A percentile compares a stretch with the other conserved stretches of the same genome.
phyloP scores from a whole-genome alignment of 2,797 vertebrate genomes.

The Cottoperca gobio region DNA sequence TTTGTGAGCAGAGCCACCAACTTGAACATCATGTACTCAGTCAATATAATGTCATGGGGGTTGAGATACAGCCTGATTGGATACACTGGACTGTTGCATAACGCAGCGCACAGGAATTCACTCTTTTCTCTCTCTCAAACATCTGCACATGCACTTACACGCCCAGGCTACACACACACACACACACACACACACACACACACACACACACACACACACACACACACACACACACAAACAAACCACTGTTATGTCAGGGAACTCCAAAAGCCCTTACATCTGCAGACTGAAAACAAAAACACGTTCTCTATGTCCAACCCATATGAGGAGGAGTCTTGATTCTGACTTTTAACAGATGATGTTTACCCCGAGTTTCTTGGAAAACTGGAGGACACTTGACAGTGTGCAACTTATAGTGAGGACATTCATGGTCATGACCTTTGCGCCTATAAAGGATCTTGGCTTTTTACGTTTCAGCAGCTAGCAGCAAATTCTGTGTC shows the following conservation, averaged over 20 bases:
- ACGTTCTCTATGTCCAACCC: slow-evolving; percentile 42
- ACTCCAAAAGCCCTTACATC: slow-evolving; percentile 61
- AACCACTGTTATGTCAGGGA: slow-evolving; percentile 47
- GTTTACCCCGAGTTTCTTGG: slow-evolving; percentile 66
- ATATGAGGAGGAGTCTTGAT: slow-evolving; percentile 59
- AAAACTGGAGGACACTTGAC: slow-evolving; percentile 39
- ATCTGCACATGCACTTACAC: slow-evolving; percentile 1
- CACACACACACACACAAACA: slow-evolving; percentile 9
- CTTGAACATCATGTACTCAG: slow-evolving; percentile 50
- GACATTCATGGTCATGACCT: slow-evolving; percentile 39
- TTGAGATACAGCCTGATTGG: slow-evolving; percentile 54
- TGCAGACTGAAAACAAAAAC: slow-evolving; percentile 72
- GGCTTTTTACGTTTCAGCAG: slow-evolving; percentile 11
- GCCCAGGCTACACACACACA: slow-evolving; percentile 6
- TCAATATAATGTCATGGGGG: slow-evolving; percentile 52
- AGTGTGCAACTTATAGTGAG: slow-evolving; percentile 9
- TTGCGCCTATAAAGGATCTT: slow-evolving; percentile 38
- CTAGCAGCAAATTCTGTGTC: background rate
- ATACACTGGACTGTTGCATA: slow-evolving; percentile 63
- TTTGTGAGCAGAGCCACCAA: slow-evolving; percentile 7
- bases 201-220: slow-evolving; percentile 9
- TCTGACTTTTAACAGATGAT: slow-evolving; percentile 67
- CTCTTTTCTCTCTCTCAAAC: slow-evolving; percentile 10
- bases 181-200: background rate
- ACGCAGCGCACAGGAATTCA: slow-evolving; percentile 21